phyloP scores from a whole-genome alignment of 2,888 invertebrate species.

The Euzetes globulus region DNA sequence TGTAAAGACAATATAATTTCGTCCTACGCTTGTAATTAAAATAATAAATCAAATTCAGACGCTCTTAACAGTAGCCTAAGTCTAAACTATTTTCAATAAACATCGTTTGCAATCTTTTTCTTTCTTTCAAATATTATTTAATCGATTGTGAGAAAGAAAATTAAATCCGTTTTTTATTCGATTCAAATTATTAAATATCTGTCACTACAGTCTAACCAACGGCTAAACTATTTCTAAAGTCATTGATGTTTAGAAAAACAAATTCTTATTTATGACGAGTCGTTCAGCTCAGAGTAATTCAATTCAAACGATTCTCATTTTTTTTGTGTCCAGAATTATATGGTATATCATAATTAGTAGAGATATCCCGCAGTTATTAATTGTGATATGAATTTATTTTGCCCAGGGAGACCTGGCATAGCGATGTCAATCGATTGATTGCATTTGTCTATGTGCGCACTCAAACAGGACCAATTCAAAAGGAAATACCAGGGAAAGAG shows the following conservation, averaged over 20 bases:
- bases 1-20: background rate
- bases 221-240: background rate
- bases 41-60: constrained; percentile 21
- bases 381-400: constrained; percentile 15
- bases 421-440: constrained; percentile 16
- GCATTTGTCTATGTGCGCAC: background rate
- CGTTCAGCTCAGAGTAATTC: background rate
- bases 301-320: background rate
- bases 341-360: constrained; percentile 21
- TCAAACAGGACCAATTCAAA: background rate
- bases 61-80: background rate
- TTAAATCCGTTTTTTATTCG: background rate
- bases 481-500: background rate
- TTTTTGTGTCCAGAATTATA: background rate
- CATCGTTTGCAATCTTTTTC: background rate
- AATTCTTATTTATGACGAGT: background rate
- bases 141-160: no score
- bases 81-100: constrained; percentile 1
- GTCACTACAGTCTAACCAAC: background rate
- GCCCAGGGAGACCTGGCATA: background rate
- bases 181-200: constrained; percentile 10
- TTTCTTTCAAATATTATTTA: background rate
- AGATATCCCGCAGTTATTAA: constrained; percentile 20
- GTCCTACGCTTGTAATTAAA: constrained; percentile 19
- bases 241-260: background rate